phyloP scores from a whole-genome alignment of 2,113 vertebrate genomes.

The Cariama cristata region DNA sequence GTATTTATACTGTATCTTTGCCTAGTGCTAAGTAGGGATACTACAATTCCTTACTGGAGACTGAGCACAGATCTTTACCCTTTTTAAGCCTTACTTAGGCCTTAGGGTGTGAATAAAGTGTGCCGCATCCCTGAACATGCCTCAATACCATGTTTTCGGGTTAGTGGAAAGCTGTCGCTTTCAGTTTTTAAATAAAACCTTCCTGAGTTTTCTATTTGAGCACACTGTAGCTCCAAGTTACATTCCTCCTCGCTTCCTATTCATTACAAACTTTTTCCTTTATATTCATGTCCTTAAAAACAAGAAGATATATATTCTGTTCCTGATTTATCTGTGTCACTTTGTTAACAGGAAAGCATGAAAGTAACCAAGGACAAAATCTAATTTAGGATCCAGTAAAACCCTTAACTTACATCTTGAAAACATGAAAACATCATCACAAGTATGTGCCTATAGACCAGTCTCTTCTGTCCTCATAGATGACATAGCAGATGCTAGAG shows the following conservation, averaged over 20 bases:
- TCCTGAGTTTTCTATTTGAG: background rate
- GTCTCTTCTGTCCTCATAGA: background rate
- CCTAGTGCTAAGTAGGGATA: background rate
- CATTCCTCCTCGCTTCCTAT: fast-evolving
- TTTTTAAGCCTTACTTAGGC: background rate
- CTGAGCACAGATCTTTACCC: background rate
- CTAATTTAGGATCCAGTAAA: background rate
- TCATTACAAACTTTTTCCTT: background rate
- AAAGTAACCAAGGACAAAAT: background rate
- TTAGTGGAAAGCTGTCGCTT: background rate
- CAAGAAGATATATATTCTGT: fast-evolving
- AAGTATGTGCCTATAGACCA: background rate
- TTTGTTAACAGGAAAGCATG: background rate
- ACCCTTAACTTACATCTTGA: background rate
- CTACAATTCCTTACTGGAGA: background rate
- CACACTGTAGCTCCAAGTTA: background rate
- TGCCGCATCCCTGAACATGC: background rate
- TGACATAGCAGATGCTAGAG: background rate
- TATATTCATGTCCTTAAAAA: background rate
- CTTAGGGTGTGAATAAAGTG: background rate
- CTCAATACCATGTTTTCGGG: background rate
- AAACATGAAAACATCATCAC: background rate
- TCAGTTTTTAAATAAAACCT: background rate
- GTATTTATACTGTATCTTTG: background rate
- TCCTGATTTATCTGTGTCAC: background rate